Evolutionary conservation across 2,797 vertebrate species (phyloP).

Genomic region (Acrocephalus scirpaceus): DNA sequence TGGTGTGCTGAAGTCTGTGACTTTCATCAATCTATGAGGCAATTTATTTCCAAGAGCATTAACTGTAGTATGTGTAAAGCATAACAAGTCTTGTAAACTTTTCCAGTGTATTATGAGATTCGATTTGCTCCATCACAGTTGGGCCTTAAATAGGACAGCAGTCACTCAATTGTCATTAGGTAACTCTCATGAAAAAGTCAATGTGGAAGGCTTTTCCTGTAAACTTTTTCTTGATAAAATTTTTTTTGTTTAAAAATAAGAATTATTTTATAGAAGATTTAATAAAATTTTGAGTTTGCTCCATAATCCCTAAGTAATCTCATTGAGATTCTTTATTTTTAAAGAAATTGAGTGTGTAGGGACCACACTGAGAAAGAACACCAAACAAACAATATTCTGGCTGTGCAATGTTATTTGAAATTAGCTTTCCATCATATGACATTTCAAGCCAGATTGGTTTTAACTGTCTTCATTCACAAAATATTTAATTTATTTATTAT

Average conservation of each 20-base stretch:
- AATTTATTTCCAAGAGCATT: conserved; percentile 47
- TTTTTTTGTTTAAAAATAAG: neutral
- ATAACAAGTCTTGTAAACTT: conserved; percentile 18
- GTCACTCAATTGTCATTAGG: neutral
- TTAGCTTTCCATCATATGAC: fast-evolving
- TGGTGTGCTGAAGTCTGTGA: conserved; percentile 9
- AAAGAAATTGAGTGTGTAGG: neutral
- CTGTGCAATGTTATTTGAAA: neutral
- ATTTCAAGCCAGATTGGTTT: neutral
- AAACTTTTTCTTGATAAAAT: neutral
- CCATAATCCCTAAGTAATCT: neutral
- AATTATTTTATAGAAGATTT: neutral
- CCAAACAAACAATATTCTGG: neutral
- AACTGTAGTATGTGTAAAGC: conserved; percentile 10
- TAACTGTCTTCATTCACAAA: neutral
- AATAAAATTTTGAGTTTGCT: neutral
- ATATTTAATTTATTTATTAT: neutral
- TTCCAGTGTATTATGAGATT: neutral
- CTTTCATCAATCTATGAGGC: conserved; percentile 37
- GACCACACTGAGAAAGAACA: neutral
- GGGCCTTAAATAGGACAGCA: neutral
- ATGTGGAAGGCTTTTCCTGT: neutral
- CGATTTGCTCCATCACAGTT: neutral
- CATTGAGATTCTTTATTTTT: neutral
- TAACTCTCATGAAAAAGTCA: neutral